Conservation (phyloP, 2,797 vertebrate genomes). For the Crypturellus tataupa region DNA sequence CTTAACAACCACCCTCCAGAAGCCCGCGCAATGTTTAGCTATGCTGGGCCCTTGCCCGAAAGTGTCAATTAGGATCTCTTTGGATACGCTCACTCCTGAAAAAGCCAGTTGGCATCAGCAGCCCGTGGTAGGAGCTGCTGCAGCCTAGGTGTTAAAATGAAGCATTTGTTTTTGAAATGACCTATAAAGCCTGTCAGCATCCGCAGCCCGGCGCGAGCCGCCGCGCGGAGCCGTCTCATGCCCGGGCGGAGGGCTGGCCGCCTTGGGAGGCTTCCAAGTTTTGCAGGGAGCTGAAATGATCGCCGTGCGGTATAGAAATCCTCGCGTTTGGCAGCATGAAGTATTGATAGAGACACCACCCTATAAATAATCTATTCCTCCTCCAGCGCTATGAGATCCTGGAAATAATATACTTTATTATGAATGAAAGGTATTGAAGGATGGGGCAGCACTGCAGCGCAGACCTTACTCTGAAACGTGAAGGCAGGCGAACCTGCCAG, state of each 20-base stretch:
- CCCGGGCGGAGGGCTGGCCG: slow-evolving; percentile 16
- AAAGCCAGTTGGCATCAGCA: slow-evolving; percentile 52
- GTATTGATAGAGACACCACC: slow-evolving; percentile 51
- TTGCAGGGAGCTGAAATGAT: slow-evolving; percentile 63
- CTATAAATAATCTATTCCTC: slow-evolving; percentile 59
- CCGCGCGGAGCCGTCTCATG: slow-evolving; percentile 61
- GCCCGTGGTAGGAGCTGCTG: slow-evolving; percentile 33
- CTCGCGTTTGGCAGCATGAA: slow-evolving; percentile 25
- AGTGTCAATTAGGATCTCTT: slow-evolving; percentile 73
- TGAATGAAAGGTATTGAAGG: slow-evolving; percentile 58
- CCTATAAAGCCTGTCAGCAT: slow-evolving; percentile 73
- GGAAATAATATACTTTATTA: slow-evolving; percentile 16
- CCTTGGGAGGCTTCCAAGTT: slow-evolving; percentile 64
- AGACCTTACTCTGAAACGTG: background rate
- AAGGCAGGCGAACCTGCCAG: slow-evolving; percentile 36
- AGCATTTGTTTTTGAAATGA: slow-evolving; percentile 77
- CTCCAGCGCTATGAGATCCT: background rate
- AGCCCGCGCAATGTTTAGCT: slow-evolving; percentile 51
- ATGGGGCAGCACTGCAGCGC: background rate
- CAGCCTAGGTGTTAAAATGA: slow-evolving; percentile 63
- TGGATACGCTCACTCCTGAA: slow-evolving; percentile 51
- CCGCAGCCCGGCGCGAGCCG: background rate
- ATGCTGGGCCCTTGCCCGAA: slow-evolving; percentile 61
- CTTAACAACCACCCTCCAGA: slow-evolving; percentile 40
- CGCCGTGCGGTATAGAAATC: slow-evolving; percentile 10